A percentile compares a stretch with the other conserved stretches of the same genome.
These are phyloP conservation scores for Pelvicachromis taeniatus DNA, from an alignment of 2,113 vertebrate genomes.

Conservation along the genomic window DNA sequence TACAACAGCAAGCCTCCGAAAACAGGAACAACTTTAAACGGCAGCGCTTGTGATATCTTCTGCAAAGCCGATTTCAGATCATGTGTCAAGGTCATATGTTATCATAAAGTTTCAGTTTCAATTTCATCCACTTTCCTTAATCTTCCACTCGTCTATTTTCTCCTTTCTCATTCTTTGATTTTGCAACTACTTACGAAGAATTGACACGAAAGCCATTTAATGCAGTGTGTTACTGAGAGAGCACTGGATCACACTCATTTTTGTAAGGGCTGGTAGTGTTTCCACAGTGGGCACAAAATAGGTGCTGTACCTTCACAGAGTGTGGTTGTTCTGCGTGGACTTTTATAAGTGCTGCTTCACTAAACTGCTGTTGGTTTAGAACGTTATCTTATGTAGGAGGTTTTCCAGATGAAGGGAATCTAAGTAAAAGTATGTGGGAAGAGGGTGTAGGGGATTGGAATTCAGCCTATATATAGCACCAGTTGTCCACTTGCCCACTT, in stretches of 20 bases:
- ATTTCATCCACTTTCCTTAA: not conserved
- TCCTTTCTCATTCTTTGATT: not conserved
- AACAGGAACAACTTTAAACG: not conserved
- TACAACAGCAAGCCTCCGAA: not conserved
- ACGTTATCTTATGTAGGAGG: not conserved
- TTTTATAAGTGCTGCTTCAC: not conserved
- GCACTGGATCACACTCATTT: not conserved
- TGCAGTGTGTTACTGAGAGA: not conserved
- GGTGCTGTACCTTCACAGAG: not conserved
- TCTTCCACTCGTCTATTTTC: not conserved
- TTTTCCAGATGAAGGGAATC: not conserved
- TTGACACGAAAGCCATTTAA: not conserved
- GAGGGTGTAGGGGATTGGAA: not conserved
- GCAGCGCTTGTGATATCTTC: not conserved
- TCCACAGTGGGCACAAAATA: not conserved
- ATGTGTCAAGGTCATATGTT: not conserved
- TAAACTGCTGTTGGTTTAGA: not conserved
- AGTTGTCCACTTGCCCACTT: not conserved
- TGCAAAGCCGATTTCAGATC: not conserved
- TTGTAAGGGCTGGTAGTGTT: not conserved
- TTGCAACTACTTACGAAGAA: not conserved
- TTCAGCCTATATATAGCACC: not conserved
- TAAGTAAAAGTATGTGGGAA: not conserved
- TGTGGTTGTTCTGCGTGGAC: not conserved
- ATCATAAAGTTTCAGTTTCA: not conserved